Base-by-base conservation (phyloP, 2,888 invertebrate genomes). In the Synergus japonicus region DNA sequence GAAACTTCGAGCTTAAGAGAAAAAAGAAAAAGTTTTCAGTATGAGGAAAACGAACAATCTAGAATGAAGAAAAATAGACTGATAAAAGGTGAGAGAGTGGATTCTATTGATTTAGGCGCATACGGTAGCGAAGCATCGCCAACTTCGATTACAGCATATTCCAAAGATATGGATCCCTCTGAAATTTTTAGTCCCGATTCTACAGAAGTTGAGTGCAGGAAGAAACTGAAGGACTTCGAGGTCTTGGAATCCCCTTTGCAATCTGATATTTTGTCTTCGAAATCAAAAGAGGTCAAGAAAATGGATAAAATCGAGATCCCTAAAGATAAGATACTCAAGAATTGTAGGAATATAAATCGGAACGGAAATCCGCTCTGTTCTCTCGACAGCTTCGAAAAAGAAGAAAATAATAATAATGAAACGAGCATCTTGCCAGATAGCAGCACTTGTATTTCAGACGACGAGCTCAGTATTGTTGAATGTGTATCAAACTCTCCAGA, bases 131-230 rank as follows among this genome's bases (percentile, higher is more conserved):
- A 66, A 2, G n/a, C 66, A 0, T 66, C 43, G 9, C 66, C 66
- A 41, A 10, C 10, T 2, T 18, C 43, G 2, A 10, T n/a, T 12
- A 41, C 41, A 10, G 18, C 15, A 9, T 41, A 22, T 2, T 22
- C 63, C 2, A 63, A 63, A 63, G 63, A 60, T 22, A 4, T 9
- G 1, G 60, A 60, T 12, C 12, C 15, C 8, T 43, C 15, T 3
- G 65, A 66, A 10, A 66, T 43, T 2, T 66, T 43, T 10, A 66
- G 66, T 41, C 66, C 66, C 8, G 66, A 66, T 18, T 66, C 66
- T 4, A 66, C 66, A 0, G 41, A 41, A 18, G 13, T 29, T 10
- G 37, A 63, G 2, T 12, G 10, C 10, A 44, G 44, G 10, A 44
- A 44, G 10, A 44, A 44, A 44, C 37, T 37, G 5, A 37, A 37